Conservation (phyloP, 53 echinoderm and acorn worm genomes). For the Luidia sarsii region DNA sequence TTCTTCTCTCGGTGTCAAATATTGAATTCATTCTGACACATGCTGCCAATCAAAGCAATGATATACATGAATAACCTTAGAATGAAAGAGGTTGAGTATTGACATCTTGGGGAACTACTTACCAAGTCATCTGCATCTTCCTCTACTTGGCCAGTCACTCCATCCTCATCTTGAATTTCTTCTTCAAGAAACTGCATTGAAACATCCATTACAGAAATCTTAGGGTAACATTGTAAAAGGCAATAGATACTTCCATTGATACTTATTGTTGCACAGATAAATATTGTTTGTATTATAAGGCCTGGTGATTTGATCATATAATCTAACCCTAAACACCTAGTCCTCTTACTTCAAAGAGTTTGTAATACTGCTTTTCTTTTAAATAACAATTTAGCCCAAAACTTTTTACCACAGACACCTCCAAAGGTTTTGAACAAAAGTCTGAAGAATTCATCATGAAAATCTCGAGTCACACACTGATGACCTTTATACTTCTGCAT, state of each 20-base stretch:
- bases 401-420: neutral
- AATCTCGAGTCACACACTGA: neutral
- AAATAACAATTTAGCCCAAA: neutral
- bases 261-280: too few species aligned
- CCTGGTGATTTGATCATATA: too few species aligned
- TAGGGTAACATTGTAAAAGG: neutral
- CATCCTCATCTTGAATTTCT: constrained; percentile 57
- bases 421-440: neutral
- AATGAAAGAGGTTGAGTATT: too few species aligned
- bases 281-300: too few species aligned
- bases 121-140: constrained; percentile 84
- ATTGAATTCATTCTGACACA: too few species aligned
- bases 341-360: too few species aligned
- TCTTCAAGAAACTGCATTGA: constrained; percentile 70
- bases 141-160: constrained; percentile 46
- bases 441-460: neutral
- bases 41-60: too few species aligned
- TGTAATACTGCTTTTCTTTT: too few species aligned
- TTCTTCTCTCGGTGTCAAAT: too few species aligned
- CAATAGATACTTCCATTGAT: neutral
- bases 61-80: too few species aligned
- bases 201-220: neutral
- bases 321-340: too few species aligned
- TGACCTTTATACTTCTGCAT: neutral
- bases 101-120: too few species aligned